phyloP scores from a whole-genome alignment of 1,140 invertebrate genomes.

The Rhyacophila brunnea region DNA sequence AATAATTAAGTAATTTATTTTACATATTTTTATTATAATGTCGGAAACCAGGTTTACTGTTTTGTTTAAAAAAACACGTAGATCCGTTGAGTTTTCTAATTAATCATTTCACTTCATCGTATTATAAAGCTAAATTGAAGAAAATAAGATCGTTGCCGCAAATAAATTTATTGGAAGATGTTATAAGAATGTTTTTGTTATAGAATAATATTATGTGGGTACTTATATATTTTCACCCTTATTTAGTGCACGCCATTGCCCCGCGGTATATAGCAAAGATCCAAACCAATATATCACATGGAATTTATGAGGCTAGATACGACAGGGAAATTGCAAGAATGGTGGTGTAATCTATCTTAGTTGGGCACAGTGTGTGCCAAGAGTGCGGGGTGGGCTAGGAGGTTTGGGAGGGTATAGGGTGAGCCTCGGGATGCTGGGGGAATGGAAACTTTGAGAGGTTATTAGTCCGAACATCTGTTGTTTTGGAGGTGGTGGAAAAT shows the following conservation, averaged over 20 bases:
- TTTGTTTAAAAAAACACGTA: too few species aligned
- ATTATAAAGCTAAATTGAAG: too few species aligned
- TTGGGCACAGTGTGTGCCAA: slow-evolving; percentile 50
- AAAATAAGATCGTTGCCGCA: too few species aligned
- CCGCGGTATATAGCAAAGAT: slow-evolving; percentile 63
- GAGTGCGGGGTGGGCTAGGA: slow-evolving; percentile 17
- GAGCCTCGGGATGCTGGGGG: neutral
- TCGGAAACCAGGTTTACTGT: too few species aligned
- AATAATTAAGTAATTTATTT: too few species aligned
- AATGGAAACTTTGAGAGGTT: slow-evolving; percentile 56
- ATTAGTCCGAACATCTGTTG: slow-evolving; percentile 60
- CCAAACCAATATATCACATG: slow-evolving; percentile 70
- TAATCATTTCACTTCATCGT: too few species aligned
- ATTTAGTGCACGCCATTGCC: neutral
- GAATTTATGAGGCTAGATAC: slow-evolving; percentile 75
- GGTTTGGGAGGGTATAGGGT: neutral
- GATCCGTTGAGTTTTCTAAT: too few species aligned
- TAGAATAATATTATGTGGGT: too few species aligned
- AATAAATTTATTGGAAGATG: too few species aligned
- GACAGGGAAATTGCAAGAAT: slow-evolving; percentile 78
- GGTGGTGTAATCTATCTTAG: slow-evolving; percentile 73
- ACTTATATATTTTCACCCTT: too few species aligned
- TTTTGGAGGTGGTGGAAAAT: slow-evolving; percentile 45
- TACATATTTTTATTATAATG: too few species aligned
- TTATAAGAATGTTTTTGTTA: too few species aligned